These are phyloP conservation scores for Colossoma macropomum DNA, from an alignment of 2,113 vertebrate genomes.

Conservation along the genomic window DNA sequence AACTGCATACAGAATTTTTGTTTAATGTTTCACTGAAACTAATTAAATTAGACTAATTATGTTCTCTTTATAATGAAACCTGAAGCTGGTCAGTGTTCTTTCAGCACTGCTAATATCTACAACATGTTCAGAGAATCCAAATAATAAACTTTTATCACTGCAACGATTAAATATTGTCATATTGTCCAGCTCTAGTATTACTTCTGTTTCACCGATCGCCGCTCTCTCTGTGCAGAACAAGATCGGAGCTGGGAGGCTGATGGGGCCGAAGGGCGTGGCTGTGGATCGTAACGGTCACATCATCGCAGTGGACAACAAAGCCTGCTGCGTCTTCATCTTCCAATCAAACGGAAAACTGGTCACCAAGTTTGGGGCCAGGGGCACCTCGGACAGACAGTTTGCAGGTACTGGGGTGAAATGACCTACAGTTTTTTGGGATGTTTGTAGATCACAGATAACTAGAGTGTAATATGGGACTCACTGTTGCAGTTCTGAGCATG, in stretches of 20 bases:
- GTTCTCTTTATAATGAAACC: too few species aligned
- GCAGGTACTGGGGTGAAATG: slow-evolving; percentile 79
- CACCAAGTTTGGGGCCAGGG: slow-evolving; percentile 90
- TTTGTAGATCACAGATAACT: neutral
- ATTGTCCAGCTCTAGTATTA: too few species aligned
- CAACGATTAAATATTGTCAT: too few species aligned
- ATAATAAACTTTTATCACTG: too few species aligned
- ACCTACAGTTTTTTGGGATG: neutral
- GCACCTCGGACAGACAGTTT: slow-evolving; percentile 90
- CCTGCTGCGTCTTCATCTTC: slow-evolving; percentile 97
- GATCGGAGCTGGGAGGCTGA: slow-evolving; percentile 90
- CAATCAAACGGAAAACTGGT: slow-evolving; percentile 95
- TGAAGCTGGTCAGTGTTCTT: too few species aligned
- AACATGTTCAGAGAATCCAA: too few species aligned
- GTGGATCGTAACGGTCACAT: slow-evolving; percentile 96
- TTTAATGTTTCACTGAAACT: too few species aligned
- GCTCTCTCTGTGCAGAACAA: slow-evolving; percentile 82
- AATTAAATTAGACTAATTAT: too few species aligned
- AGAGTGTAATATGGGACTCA: neutral
- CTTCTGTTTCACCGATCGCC: neutral
- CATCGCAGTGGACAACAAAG: slow-evolving; percentile 98
- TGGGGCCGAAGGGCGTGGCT: slow-evolving; percentile 95
- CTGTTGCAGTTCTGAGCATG: neutral
- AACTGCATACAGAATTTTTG: too few species aligned
- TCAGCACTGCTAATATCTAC: too few species aligned